phyloP scores from a whole-genome alignment of 1,140 invertebrate genomes.

The Lasioglossum albipes region DNA sequence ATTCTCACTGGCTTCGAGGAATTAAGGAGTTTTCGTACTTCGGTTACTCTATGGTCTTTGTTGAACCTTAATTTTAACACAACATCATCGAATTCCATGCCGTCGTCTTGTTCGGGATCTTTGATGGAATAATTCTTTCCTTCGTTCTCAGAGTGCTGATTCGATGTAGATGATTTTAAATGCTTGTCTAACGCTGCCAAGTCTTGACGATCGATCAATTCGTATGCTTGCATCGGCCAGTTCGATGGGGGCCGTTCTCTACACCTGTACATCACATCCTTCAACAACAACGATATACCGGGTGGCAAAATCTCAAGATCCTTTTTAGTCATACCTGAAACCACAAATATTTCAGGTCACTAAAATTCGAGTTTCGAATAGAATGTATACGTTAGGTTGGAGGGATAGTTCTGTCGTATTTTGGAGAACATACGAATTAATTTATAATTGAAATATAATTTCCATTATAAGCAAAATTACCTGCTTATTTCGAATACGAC shows the following conservation, averaged over 20 bases:
- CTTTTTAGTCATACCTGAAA: slow-evolving; percentile 83
- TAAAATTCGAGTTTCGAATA: neutral
- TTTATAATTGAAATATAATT: too few species aligned
- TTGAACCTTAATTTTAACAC: slow-evolving; percentile 86
- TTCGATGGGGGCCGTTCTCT: slow-evolving; percentile 87
- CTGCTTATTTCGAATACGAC: too few species aligned
- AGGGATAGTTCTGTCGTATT: too few species aligned
- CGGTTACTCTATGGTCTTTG: slow-evolving; percentile 89
- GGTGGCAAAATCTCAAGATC: slow-evolving; percentile 89
- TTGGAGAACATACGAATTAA: too few species aligned
- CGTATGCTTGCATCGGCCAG: slow-evolving; percentile 88
- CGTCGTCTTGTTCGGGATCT: slow-evolving; percentile 82
- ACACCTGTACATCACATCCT: slow-evolving; percentile 88
- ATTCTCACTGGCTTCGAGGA: slow-evolving; percentile 94
- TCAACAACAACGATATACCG: slow-evolving; percentile 87
- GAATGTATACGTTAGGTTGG: neutral
- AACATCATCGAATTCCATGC: slow-evolving; percentile 84
- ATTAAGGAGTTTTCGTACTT: slow-evolving; percentile 91
- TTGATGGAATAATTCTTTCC: slow-evolving; percentile 68
- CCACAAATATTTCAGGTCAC: slow-evolving; percentile 26
- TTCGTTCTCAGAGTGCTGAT: slow-evolving; percentile 58
- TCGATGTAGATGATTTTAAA: slow-evolving; percentile 54
- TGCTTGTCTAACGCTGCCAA: slow-evolving; percentile 82
- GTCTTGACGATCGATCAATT: slow-evolving; percentile 90
- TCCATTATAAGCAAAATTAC: too few species aligned